Percentiles rank a stretch among this genome's conserved stretches.
These are phyloP conservation scores for Diadema setosum DNA, from an alignment of 35 echinoderm and acorn worm genomes.

Conservation along the genomic window DNA sequence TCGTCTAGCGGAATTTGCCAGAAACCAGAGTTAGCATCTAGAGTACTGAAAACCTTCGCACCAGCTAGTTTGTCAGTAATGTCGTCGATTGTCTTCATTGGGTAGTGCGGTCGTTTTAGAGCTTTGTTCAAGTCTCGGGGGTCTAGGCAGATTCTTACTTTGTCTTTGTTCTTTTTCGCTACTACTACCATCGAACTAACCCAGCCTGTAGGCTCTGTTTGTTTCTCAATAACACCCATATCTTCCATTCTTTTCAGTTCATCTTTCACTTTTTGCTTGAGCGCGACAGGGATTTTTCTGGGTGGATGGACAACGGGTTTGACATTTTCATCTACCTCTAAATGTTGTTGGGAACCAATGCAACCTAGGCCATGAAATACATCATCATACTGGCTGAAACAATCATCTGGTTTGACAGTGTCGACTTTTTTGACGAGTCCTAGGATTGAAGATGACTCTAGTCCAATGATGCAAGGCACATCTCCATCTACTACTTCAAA, in stretches of 20 bases:
- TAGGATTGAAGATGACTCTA: background rate
- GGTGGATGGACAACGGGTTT: conserved; percentile 52
- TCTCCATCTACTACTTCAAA: conserved; percentile 16
- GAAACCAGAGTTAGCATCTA: conserved; percentile 52
- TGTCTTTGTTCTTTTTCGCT: conserved; percentile 18
- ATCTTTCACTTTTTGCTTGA: background rate
- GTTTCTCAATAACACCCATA: conserved; percentile 23
- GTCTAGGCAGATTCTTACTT: conserved; percentile 53
- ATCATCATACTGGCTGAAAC: background rate
- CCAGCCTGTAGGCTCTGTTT: conserved; percentile 31
- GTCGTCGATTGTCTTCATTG: conserved; percentile 50
- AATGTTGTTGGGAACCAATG: background rate
- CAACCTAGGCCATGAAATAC: conserved; percentile 38
- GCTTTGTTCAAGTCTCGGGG: conserved; percentile 47
- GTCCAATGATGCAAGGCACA: background rate
- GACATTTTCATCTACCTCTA: background rate
- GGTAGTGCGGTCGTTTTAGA: conserved; percentile 32
- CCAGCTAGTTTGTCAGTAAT: background rate
- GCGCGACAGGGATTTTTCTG: conserved; percentile 44
- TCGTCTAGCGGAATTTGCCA: conserved; percentile 69
- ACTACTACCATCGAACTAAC: conserved; percentile 34
- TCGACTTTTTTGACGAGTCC: background rate
- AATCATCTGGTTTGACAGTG: background rate
- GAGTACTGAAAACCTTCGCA: conserved; percentile 20
- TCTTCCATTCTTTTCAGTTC: conserved; percentile 49